phyloP scores from a whole-genome alignment of 2,113 vertebrate species.

The Pampusana beccarii region DNA sequence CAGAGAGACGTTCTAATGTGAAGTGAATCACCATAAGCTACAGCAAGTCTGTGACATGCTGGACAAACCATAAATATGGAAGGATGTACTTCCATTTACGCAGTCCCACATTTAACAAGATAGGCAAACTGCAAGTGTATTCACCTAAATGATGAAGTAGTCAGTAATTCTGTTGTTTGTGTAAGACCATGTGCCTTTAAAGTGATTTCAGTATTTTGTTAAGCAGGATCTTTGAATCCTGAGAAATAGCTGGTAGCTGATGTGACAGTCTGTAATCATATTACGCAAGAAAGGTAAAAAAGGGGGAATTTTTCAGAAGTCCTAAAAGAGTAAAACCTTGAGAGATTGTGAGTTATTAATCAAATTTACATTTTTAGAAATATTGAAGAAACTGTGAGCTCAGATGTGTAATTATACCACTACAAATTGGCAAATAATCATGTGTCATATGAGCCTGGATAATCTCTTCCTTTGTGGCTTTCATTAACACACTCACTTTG shows the following conservation, averaged over 20 bases:
- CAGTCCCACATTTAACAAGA: neutral
- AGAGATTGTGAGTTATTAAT: neutral
- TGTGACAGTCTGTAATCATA: neutral
- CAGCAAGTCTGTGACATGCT: neutral
- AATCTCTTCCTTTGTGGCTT: neutral
- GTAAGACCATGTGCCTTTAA: neutral
- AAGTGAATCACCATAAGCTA: neutral
- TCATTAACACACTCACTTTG: neutral
- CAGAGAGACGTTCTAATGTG: neutral
- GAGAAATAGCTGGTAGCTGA: neutral
- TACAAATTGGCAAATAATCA: neutral
- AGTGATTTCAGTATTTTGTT: neutral
- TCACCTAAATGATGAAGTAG: neutral
- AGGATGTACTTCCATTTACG: neutral
- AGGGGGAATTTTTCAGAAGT: neutral
- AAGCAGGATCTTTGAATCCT: neutral
- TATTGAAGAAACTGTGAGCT: neutral
- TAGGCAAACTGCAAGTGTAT: neutral
- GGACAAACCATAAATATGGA: neutral
- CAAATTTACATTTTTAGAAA: neutral
- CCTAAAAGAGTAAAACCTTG: neutral
- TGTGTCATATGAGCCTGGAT: rapidly evolving
- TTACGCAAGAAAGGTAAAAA: neutral
- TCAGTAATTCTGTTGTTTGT: neutral
- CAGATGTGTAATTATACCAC: neutral